These are phyloP conservation scores for Antedon mediterranea DNA, from an alignment of 53 echinoderm and acorn worm genomes.

Conservation along the genomic window DNA sequence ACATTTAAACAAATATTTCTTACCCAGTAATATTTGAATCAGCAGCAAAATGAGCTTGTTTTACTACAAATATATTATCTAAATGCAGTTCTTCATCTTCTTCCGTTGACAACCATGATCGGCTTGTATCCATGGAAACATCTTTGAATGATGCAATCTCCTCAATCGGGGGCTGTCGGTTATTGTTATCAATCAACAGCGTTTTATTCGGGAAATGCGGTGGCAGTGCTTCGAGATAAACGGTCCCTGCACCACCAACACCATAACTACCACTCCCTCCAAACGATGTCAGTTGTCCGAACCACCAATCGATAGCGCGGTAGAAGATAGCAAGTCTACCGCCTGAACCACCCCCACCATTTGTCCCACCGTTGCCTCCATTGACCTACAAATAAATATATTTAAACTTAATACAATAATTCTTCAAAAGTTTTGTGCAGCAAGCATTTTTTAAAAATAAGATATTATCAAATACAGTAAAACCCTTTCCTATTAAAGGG, in stretches of 20 bases:
- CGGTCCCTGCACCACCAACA: conserved; percentile 59
- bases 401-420: background rate
- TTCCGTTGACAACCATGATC: conserved; percentile 45
- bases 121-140: conserved; percentile 26
- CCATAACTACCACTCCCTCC: conserved; percentile 49
- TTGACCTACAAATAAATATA: conserved; percentile 25
- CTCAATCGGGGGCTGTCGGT: conserved; percentile 33
- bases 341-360: conserved; percentile 56
- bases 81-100: conserved; percentile 36
- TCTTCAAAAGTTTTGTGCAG: too few relatives aligned
- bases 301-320: conserved; percentile 51
- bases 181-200: conserved; percentile 47
- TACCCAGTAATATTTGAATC: conserved; percentile 54
- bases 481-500: too few relatives aligned
- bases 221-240: conserved; percentile 44
- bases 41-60: conserved; percentile 32
- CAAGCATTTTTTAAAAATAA: too few relatives aligned
- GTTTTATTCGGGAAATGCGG: conserved; percentile 42
- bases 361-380: conserved; percentile 44
- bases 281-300: conserved; percentile 47
- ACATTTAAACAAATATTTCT: background rate
- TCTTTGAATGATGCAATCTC: conserved; percentile 12
- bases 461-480: too few relatives aligned
- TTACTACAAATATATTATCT: conserved; percentile 24
- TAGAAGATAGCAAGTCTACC: conserved; percentile 74